These are phyloP conservation scores for Uria lomvia DNA, from an alignment of 2,113 vertebrate genomes.

Conservation along the genomic window DNA sequence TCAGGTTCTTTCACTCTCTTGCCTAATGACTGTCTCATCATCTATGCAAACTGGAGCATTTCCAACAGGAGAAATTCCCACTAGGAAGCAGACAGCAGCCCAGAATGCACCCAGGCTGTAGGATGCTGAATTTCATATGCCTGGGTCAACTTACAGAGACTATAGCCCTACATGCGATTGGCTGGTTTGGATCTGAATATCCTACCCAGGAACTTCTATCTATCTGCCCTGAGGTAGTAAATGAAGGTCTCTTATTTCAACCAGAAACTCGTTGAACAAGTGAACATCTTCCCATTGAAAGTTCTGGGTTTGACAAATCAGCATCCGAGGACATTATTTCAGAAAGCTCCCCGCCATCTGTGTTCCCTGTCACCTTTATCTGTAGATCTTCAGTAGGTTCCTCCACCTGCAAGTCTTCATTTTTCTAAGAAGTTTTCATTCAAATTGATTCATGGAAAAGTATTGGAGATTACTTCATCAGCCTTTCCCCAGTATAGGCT, in stretches of 20 bases:
- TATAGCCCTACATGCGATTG: not conserved
- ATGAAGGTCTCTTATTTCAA: not conserved
- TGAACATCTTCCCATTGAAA: not conserved
- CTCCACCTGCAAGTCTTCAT: accelerated
- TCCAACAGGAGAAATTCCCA: not conserved
- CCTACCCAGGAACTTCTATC: not conserved
- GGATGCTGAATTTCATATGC: not conserved
- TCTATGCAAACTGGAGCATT: not conserved
- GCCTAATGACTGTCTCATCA: not conserved
- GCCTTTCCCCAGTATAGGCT: not conserved
- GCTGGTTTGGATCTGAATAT: not conserved
- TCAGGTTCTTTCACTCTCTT: not conserved
- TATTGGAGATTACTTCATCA: not conserved
- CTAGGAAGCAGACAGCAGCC: not conserved
- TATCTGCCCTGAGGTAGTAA: not conserved
- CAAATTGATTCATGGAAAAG: not conserved
- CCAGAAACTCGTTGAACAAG: not conserved
- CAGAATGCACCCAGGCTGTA: not conserved
- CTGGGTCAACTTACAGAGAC: not conserved
- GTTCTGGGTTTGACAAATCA: not conserved
- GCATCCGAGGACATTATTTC: not conserved
- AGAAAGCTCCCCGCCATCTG: not conserved
- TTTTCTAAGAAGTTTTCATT: not conserved
- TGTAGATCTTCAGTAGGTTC: not conserved
- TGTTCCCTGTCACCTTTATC: not conserved